These are phyloP conservation scores for Heliconius aoede DNA, from an alignment of 2,888 invertebrate species.

Conservation along the genomic window DNA sequence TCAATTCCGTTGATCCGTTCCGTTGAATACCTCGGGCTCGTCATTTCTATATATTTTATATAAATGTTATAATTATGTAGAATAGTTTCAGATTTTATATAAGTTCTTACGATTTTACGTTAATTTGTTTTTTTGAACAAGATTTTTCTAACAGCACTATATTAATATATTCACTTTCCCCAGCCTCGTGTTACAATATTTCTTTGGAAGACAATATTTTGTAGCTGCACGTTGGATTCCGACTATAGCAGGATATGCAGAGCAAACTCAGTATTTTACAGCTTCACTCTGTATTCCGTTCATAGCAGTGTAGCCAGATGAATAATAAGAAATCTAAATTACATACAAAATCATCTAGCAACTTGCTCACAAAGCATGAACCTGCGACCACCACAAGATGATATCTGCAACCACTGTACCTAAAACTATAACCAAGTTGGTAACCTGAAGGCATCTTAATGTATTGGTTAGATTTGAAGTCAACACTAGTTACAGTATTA, in stretches of 20 bases:
- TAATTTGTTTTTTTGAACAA: too few species aligned
- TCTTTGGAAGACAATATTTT: too few species aligned
- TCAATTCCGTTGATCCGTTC: conserved; percentile 32
- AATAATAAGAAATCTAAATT: too few species aligned
- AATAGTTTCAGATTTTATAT: not conserved
- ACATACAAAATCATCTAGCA: too few species aligned
- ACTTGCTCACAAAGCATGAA: not conserved
- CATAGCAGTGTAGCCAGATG: too few species aligned
- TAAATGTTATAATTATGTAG: not conserved
- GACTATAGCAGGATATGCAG: too few species aligned
- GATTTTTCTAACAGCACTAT: too few species aligned
- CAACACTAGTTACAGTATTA: conserved; percentile 35
- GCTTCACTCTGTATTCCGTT: too few species aligned
- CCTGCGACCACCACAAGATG: not conserved
- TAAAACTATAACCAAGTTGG: not conserved
- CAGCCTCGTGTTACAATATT: too few species aligned
- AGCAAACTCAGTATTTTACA: too few species aligned
- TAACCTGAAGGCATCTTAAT: conserved; percentile 18
- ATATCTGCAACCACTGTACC: not conserved
- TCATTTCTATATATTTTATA: conserved; percentile 22
- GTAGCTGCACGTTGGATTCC: too few species aligned
- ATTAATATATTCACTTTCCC: too few species aligned
- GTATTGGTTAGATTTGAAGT: conserved; percentile 26
- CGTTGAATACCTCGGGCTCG: conserved; percentile 19
- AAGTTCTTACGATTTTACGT: not conserved